Base-by-base conservation (phyloP, 2,113 vertebrate species). In the Hemiprocne comata region DNA sequence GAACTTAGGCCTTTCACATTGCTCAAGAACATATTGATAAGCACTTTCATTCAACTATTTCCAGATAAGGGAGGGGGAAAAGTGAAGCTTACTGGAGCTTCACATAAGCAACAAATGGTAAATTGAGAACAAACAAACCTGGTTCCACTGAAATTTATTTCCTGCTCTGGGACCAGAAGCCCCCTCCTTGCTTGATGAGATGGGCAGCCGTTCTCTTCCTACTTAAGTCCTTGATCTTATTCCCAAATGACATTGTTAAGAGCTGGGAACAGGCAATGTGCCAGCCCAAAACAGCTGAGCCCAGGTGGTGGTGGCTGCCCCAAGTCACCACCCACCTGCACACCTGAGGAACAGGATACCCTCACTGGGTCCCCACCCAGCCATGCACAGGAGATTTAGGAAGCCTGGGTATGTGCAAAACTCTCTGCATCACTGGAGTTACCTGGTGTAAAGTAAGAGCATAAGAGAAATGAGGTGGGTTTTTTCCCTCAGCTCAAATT, bases 281-380 rank as follows among this genome's bases (percentile, higher is more conserved):
- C 65, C 64, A 77, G 69, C 34, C 40, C 66, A 33, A 48, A 62
- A 55, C 14, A 84, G 58, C 28, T 66, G n/a, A 79, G 42, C 13
- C 54, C 2, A 5, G 51, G 50, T 9, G 8, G 51, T 16, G 1
- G 11, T 2, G 40, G 40, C 50, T 48, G 17, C 23, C 84, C n/a
- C 3, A 4, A 64, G 24, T 82, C 73, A 44, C 40, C 3, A 1
- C 34, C 29, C 1, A 0, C 19, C 46, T 4, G 2, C 2, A 0
- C 28, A 25, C 24, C 23, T 3, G 2, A 62, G 29, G 24, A 26
- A 54, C 11, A 15, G 25, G 16, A 48, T 48, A 36, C 16, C 17
- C 40, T 5, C 2, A 2, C 34, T 33, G 54, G 10, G 55, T 51
- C 33, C 31, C 48, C 34, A 57, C 34, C 7, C 4, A 0, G 17